phyloP scores from a whole-genome alignment of 2,797 vertebrate genomes.

The Xyrichtys novacula region DNA sequence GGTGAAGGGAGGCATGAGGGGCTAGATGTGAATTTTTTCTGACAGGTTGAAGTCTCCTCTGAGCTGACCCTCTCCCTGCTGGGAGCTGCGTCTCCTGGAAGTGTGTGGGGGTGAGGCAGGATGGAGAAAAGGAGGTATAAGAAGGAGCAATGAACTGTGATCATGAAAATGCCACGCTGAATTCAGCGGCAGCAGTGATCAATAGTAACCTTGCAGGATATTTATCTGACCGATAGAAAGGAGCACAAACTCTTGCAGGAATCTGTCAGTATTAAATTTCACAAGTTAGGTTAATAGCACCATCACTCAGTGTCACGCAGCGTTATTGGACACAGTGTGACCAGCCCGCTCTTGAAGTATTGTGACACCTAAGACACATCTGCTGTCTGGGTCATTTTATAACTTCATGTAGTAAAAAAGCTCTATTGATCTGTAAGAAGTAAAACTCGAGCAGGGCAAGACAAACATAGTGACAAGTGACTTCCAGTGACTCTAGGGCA shows the following conservation, averaged over 20 bases:
- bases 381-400: slow-evolving; percentile 62
- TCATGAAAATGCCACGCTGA: slow-evolving; percentile 52
- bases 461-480: slow-evolving; percentile 67
- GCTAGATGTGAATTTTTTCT: slow-evolving; percentile 84
- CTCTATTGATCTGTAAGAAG: slow-evolving; percentile 67
- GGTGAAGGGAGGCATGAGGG: slow-evolving; percentile 78
- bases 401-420: slow-evolving; percentile 61
- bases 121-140: slow-evolving; percentile 58
- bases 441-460: slow-evolving; percentile 37
- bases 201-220: slow-evolving; percentile 22
- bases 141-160: slow-evolving; percentile 71
- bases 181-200: slow-evolving; percentile 38
- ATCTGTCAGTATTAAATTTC: slow-evolving; percentile 40
- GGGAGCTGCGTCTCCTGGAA: slow-evolving; percentile 69
- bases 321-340: slow-evolving; percentile 44
- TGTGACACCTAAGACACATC: slow-evolving; percentile 57
- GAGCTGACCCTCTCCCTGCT: slow-evolving; percentile 75
- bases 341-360: slow-evolving; percentile 33
- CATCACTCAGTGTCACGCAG: slow-evolving; percentile 56
- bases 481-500: slow-evolving; percentile 55
- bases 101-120: slow-evolving; percentile 67
- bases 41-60: slow-evolving; percentile 86
- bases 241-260: slow-evolving; percentile 30
- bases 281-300: slow-evolving; percentile 30
- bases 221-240: slow-evolving; percentile 29